These are phyloP conservation scores for Saxidomus purpurata DNA, from an alignment of 1,140 invertebrate species.

Conservation along the genomic window DNA sequence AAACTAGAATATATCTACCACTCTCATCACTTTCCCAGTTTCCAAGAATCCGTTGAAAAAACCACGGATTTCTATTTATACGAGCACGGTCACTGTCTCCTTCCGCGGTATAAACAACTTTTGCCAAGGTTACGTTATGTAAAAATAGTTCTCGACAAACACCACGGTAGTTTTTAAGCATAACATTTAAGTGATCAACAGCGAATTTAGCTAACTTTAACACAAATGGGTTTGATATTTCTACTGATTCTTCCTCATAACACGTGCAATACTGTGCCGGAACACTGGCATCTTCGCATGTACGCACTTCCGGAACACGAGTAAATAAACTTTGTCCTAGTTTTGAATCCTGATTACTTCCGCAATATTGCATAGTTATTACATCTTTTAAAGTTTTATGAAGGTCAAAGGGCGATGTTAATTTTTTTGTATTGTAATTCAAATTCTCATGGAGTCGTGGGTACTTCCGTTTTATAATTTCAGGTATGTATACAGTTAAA, in stretches of 20 bases:
- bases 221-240: constrained; percentile 16
- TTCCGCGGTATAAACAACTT: constrained; percentile 47
- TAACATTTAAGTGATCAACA: constrained; percentile 60
- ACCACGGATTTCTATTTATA: not conserved
- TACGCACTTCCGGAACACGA: constrained; percentile 59
- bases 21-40: constrained; percentile 19
- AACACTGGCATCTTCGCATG: constrained; percentile 66
- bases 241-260: constrained; percentile 34
- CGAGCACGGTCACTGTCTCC: constrained; percentile 43
- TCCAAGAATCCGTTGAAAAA: constrained; percentile 7
- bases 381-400: constrained; percentile 56
- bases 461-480: constrained; percentile 39
- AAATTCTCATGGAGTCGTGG: constrained; percentile 25
- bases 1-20: constrained; percentile 69
- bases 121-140: constrained; percentile 44
- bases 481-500: constrained; percentile 55
- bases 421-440: constrained; percentile 30
- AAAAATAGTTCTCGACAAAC: constrained; percentile 56
- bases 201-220: constrained; percentile 7
- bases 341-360: not conserved
- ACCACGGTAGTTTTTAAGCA: constrained; percentile 34
- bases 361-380: constrained; percentile 1
- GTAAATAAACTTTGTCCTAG: constrained; percentile 48
- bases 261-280: constrained; percentile 69
- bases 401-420: constrained; percentile 54